phyloP scores from a whole-genome alignment of 2,797 vertebrate genomes.

The Xenopus petersii region DNA sequence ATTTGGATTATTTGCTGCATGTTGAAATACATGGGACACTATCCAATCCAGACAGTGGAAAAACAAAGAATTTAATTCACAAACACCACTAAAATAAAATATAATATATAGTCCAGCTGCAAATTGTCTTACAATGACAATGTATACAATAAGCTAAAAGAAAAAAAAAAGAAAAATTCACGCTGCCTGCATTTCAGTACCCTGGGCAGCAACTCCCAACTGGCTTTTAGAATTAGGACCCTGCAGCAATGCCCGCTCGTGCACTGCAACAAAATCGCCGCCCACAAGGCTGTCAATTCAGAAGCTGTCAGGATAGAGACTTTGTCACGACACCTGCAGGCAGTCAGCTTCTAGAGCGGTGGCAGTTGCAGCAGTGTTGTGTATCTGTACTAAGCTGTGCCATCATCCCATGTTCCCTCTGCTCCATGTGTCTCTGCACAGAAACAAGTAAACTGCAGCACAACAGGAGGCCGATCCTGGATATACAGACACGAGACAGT shows the following conservation, averaged over 20 bases:
- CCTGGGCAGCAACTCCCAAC: neutral
- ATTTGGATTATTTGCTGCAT: no score
- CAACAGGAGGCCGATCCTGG: conserved; percentile 35
- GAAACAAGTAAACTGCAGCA: conserved; percentile 35
- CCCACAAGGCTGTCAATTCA: neutral
- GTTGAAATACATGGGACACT: no score
- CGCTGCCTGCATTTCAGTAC: neutral
- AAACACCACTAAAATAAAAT: no score
- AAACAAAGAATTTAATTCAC: no score
- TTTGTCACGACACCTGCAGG: conserved; percentile 3
- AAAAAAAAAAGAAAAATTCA: neutral
- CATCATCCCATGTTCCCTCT: neutral
- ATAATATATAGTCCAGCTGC: no score
- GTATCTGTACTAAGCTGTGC: neutral
- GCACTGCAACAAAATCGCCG: neutral
- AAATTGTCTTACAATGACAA: no score
- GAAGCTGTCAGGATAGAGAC: neutral
- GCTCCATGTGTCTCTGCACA: conserved; percentile 10
- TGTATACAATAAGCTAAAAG: no score
- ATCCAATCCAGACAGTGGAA: no score
- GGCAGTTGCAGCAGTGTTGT: neutral
- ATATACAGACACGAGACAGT: conserved; percentile 35
- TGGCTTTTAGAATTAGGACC: neutral
- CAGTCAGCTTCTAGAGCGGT: neutral
- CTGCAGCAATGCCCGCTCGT: neutral